These are phyloP conservation scores for Phasia obesa DNA, from an alignment of 2,888 invertebrate genomes.

Conservation along the genomic window DNA sequence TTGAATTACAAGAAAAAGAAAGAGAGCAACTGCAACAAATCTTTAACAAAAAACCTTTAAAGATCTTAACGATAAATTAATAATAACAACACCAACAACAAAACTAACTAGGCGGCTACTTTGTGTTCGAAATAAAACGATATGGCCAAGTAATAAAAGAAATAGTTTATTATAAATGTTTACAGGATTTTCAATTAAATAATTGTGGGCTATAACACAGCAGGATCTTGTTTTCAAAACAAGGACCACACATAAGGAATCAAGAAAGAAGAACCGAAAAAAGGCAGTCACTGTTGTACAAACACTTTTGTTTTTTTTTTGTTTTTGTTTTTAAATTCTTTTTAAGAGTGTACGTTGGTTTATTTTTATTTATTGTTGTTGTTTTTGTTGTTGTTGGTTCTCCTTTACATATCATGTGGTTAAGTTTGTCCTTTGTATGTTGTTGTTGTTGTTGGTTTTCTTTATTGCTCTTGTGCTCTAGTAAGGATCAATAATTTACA, in stretches of 20 bases:
- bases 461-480: slow-evolving; percentile 44
- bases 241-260: slow-evolving; percentile 60
- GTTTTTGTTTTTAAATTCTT: neutral
- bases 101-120: slow-evolving; percentile 55
- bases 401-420: slow-evolving; percentile 35
- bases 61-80: slow-evolving; percentile 59
- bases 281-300: slow-evolving; percentile 5
- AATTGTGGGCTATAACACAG: slow-evolving; percentile 67
- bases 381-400: slow-evolving; percentile 1
- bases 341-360: neutral
- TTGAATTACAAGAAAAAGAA: slow-evolving; percentile 34
- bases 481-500: slow-evolving; percentile 69
- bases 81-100: slow-evolving; percentile 32
- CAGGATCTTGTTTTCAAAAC: slow-evolving; percentile 55
- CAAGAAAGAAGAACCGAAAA: slow-evolving; percentile 7
- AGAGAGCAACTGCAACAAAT: slow-evolving; percentile 31
- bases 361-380: neutral
- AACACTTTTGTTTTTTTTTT: slow-evolving; percentile 5
- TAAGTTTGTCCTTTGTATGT: slow-evolving; percentile 26
- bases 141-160: slow-evolving; percentile 32
- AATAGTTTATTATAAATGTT: slow-evolving; percentile 45
- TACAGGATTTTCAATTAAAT: slow-evolving; percentile 69
- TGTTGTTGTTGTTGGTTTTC: slow-evolving; percentile 10
- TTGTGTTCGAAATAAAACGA: slow-evolving; percentile 25
- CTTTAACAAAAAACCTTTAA: slow-evolving; percentile 32